phyloP scores from a whole-genome alignment of 1,140 invertebrate species.

The Brachionus paranguensis region DNA sequence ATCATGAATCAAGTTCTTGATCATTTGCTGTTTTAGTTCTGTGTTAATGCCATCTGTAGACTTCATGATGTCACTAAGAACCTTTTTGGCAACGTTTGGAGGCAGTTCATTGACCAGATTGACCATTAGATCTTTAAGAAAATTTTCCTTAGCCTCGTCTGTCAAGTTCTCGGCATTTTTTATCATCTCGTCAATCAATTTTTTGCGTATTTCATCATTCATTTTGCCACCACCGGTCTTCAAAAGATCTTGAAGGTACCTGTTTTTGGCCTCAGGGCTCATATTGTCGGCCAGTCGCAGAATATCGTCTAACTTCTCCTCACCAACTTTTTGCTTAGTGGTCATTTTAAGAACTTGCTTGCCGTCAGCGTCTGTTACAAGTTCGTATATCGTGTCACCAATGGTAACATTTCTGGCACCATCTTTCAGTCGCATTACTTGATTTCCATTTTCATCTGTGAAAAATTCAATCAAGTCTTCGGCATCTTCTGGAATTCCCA shows the following conservation, averaged over 20 bases:
- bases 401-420: slow-evolving; percentile 7
- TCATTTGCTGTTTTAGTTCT: slow-evolving; percentile 20
- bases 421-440: slow-evolving; percentile 5
- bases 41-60: slow-evolving; percentile 2
- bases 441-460: slow-evolving; percentile 37
- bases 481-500: slow-evolving; percentile 1
- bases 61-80: slow-evolving; percentile 19
- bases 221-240: slow-evolving; percentile 18
- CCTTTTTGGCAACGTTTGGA: slow-evolving; percentile 18
- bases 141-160: neutral
- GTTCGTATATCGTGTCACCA: slow-evolving; percentile 28
- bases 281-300: slow-evolving; percentile 10
- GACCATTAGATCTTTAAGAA: slow-evolving; percentile 38
- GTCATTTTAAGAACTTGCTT: slow-evolving; percentile 27
- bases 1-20: neutral
- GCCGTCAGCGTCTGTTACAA: neutral
- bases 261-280: slow-evolving; percentile 3
- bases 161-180: slow-evolving; percentile 5
- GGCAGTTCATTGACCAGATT: slow-evolving; percentile 17
- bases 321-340: slow-evolving; percentile 35
- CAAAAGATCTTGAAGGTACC: slow-evolving; percentile 2
- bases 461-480: slow-evolving; percentile 22
- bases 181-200: slow-evolving; percentile 33
- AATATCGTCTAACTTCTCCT: slow-evolving; percentile 20
- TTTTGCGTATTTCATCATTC: neutral